A percentile compares a stretch with the other conserved stretches of the same genome.
Conservation (phyloP, 2,797 vertebrate genomes). For the Parauchenoglanis punctatus region DNA sequence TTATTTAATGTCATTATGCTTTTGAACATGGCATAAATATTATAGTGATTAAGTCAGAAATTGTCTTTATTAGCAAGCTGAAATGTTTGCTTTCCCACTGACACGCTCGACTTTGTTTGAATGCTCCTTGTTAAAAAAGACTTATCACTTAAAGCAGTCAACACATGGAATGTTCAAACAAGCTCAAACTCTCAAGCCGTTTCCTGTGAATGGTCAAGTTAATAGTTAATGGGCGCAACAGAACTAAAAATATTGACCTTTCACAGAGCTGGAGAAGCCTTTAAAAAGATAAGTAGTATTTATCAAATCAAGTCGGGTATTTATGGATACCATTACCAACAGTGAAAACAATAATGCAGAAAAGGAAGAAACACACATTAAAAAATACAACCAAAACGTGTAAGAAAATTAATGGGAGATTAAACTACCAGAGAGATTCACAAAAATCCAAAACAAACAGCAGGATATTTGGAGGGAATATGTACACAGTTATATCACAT, state of each 20-base stretch:
- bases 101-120: background rate
- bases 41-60: background rate
- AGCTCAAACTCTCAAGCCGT: background rate
- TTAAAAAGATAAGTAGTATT: background rate
- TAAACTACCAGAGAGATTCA: background rate
- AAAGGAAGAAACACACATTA: background rate
- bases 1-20: background rate
- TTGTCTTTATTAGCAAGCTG: background rate
- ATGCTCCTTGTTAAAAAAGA: background rate
- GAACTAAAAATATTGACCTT: conserved; percentile 13
- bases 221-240: background rate
- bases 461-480: background rate
- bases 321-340: background rate
- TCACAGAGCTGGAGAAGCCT: background rate
- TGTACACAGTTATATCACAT: background rate
- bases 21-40: background rate
- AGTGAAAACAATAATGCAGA: background rate
- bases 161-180: background rate
- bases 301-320: background rate
- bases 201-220: background rate
- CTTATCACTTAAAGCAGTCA: background rate
- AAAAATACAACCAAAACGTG: background rate
- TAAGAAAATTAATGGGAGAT: background rate
- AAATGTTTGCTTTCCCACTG: background rate
- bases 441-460: background rate